These are phyloP conservation scores for Andrena bicolor DNA, from an alignment of 2,888 invertebrate genomes.

Conservation along the genomic window DNA sequence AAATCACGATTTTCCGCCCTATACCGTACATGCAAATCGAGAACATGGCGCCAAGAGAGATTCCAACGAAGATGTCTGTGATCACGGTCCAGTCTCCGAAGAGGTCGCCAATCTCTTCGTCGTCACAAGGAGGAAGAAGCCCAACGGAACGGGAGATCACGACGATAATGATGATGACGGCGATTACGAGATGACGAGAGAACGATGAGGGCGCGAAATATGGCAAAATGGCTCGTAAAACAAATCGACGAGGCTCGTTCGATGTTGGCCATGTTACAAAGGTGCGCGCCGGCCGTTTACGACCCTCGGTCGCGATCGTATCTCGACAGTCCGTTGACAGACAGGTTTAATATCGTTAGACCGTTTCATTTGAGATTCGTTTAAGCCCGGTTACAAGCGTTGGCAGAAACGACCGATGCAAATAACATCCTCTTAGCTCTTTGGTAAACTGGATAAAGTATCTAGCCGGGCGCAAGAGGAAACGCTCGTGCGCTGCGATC, in stretches of 20 bases:
- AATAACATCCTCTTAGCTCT: slow-evolving; percentile 30
- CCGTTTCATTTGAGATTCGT: slow-evolving; percentile 69
- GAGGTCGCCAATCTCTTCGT: slow-evolving; percentile 49
- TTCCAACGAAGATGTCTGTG: slow-evolving; percentile 42
- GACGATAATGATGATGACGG: slow-evolving; percentile 69
- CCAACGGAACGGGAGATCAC: slow-evolving; percentile 56
- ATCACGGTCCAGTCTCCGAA: slow-evolving; percentile 24
- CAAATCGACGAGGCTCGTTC: slow-evolving; percentile 74
- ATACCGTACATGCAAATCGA: slow-evolving; percentile 28
- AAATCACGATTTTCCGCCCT: slow-evolving; percentile 39
- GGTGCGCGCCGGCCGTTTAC: slow-evolving; percentile 61
- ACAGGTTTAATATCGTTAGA: slow-evolving; percentile 73
- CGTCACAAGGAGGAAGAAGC: slow-evolving; percentile 33
- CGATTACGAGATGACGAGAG: slow-evolving; percentile 66
- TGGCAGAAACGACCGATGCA: slow-evolving; percentile 37
- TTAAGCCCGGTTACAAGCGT: slow-evolving; percentile 45
- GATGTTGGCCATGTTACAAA: slow-evolving; percentile 65
- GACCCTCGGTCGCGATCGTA: slow-evolving; percentile 69
- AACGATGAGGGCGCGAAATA: slow-evolving; percentile 64
- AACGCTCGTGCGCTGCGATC: not conserved
- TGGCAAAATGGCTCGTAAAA: slow-evolving; percentile 74
- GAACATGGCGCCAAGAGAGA: slow-evolving; percentile 42
- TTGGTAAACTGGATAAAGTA: slow-evolving; percentile 3
- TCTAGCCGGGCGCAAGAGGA: not conserved
- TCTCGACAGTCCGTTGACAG: slow-evolving; percentile 72